Evolutionary conservation across 2,888 invertebrate genomes (phyloP), one percentile per base, ranked within the genome.

Genomic region (Drosophila subsilvestris): DNA sequence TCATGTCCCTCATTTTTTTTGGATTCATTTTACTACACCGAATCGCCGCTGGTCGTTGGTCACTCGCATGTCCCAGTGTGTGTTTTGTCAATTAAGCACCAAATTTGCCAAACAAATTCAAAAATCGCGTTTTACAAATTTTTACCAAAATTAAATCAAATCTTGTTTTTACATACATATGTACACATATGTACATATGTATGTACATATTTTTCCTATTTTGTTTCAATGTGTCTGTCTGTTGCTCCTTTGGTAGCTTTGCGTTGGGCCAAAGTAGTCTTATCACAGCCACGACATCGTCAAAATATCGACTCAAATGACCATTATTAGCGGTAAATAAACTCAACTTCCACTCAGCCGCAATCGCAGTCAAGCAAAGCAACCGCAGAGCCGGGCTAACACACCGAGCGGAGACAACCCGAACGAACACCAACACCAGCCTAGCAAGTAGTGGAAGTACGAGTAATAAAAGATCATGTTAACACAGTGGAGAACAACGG

Each of bases 41-140:
- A 83, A 83, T 75, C 88, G 88, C 89, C 88, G 89, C 79, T 78
- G 85, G 88, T 79, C 75, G 76, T 77, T 75, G 72, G 70, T 72
- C 83, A 70, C 66, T 78, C 76, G 80, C 81, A 74, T 54, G 63
- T 75, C 59, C 80, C 61, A 71, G 63, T 69, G 77, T 84, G 75
- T 78, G 88, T 86, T 90, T 88, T 90, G 90, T 89, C 90, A 90
- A 90, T 90, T 90, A 90, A 90, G 80, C 90, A 87, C 82, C 90
- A 90, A 91, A 90, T 91, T 68, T 90, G 91, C 72, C 75, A 78
- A 82, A 90, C 91, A 91, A 90, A 91, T 90, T 91, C 89, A 86
- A 89, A 86, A 89, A 84, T 83, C 75, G 89, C 78, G 79, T 88
- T 89, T 85, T 76, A 90, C 86, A 90, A 86, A 90, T 89, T 81